Conservation (phyloP, 2,797 vertebrate genomes). For the Poecilia velifera region DNA sequence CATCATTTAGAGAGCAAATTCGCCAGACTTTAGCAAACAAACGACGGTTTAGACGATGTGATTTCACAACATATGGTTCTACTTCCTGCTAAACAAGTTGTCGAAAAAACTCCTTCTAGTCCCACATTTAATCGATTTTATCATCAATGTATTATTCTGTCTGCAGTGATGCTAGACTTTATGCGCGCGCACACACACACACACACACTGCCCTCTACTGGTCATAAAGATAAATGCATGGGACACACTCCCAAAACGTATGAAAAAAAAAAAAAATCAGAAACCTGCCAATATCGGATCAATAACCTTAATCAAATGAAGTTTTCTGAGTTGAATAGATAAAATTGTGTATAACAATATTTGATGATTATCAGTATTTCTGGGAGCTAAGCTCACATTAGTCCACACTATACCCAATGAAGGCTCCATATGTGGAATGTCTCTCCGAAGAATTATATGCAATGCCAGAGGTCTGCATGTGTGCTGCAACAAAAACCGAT, state of each 20-base stretch:
- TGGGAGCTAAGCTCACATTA: no score
- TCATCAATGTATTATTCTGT: slow-evolving; percentile 20
- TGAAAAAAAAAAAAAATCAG: no score
- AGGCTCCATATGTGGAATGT: neutral
- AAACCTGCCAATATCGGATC: no score
- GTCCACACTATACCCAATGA: neutral
- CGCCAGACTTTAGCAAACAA: no score
- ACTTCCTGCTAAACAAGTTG: accelerated
- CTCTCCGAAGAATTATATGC: neutral
- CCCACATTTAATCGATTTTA: slow-evolving; percentile 17
- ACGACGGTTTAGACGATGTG: neutral
- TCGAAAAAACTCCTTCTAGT: neutral
- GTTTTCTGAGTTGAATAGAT: no score
- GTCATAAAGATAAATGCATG: neutral
- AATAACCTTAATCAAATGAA: no score
- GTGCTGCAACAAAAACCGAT: neutral
- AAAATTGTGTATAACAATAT: no score
- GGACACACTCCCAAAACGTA: no score
- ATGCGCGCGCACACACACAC: neutral
- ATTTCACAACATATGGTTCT: accelerated
- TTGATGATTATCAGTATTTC: no score
- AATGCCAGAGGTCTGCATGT: neutral
- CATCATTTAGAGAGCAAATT: neutral
- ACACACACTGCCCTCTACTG: slow-evolving; percentile 4
- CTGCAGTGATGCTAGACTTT: neutral